Conservation (phyloP, 2,797 vertebrate genomes). For the Hypotaenidia philippensis region DNA sequence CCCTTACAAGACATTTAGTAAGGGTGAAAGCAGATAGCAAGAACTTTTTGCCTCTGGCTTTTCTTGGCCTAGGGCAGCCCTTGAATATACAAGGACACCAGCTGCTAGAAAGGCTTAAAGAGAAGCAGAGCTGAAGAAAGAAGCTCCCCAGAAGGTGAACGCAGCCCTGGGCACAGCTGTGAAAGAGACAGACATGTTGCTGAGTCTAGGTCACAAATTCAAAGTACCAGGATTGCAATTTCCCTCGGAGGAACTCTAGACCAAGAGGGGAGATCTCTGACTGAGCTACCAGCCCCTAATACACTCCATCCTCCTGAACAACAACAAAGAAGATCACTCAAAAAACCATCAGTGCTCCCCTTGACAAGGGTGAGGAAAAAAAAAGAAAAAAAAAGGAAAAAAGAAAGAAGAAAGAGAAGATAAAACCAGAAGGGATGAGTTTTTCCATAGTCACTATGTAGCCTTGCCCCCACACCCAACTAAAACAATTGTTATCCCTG, state of each 20-base stretch:
- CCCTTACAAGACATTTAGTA: conserved; percentile 10
- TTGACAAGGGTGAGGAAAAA: neutral
- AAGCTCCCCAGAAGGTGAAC: neutral
- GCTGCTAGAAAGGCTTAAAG: conserved; percentile 43
- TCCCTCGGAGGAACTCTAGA: neutral
- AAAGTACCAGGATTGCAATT: neutral
- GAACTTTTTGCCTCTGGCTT: conserved; percentile 27
- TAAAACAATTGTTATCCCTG: neutral
- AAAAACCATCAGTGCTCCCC: neutral
- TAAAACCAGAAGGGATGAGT: rapidly evolving
- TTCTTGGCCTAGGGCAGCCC: neutral
- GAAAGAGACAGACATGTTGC: neutral
- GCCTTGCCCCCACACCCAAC: neutral
- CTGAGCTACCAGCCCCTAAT: neutral
- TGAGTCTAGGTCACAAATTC: neutral
- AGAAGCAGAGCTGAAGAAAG: conserved; percentile 1
- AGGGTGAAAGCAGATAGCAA: conserved; percentile 34
- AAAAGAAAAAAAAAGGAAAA: neutral
- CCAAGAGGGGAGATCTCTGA: neutral
- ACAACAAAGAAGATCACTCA: no score
- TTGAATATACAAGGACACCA: conserved; percentile 50
- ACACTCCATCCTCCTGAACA: rapidly evolving
- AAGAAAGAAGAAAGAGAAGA: no score
- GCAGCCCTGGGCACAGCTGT: neutral
- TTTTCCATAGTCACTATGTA: neutral